These are phyloP conservation scores for Drosophila mauritiana DNA, from an alignment of 1,140 invertebrate species.

Conservation along the genomic window DNA sequence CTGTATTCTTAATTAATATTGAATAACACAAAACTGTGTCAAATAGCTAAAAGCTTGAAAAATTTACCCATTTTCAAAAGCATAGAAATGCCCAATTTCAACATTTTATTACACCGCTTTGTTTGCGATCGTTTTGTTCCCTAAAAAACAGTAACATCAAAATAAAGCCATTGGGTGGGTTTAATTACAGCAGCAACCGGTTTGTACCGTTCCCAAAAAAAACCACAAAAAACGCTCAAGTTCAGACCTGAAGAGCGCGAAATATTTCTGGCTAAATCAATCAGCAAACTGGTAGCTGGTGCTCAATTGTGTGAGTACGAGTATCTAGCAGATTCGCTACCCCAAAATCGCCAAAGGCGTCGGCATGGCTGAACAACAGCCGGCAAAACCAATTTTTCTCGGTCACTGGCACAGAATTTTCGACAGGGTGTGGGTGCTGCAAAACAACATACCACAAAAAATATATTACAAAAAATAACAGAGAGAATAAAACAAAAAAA, in stretches of 20 bases:
- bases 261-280: constrained; percentile 57
- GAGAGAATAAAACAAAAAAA: neutral
- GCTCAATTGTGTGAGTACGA: constrained; percentile 43
- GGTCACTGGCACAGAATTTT: constrained; percentile 77
- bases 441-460: constrained; percentile 29
- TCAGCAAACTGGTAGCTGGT: constrained; percentile 54
- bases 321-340: constrained; percentile 41
- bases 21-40: neutral
- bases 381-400: constrained; percentile 63
- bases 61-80: neutral
- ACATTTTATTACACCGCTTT: constrained; percentile 19
- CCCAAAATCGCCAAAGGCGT: constrained; percentile 35
- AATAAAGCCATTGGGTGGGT: constrained; percentile 32
- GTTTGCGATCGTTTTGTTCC: constrained; percentile 10
- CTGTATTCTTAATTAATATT: no score
- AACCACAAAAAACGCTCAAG: constrained; percentile 28
- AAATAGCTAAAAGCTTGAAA: neutral
- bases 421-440: constrained; percentile 59
- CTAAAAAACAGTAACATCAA: constrained; percentile 15
- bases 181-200: constrained; percentile 68
- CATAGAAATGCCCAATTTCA: neutral
- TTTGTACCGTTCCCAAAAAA: constrained; percentile 60
- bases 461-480: constrained; percentile 22
- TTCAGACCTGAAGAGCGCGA: constrained; percentile 41
- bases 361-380: constrained; percentile 40